phyloP scores from a whole-genome alignment of 2,888 invertebrate species.

The Gonocerus acuteangulatus region DNA sequence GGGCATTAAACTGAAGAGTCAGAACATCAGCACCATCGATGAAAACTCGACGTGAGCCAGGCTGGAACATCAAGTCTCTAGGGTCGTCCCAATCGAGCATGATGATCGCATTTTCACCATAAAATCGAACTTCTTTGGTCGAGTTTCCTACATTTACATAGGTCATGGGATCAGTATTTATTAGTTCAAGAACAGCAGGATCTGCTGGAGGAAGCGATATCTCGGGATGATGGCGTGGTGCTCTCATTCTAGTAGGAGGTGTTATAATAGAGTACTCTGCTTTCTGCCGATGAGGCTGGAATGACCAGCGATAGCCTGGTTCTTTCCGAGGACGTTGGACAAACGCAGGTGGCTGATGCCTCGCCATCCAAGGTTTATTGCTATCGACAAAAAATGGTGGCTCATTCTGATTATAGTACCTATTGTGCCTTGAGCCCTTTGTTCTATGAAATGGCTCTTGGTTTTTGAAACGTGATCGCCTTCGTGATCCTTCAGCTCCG shows the following conservation, averaged over 20 bases:
- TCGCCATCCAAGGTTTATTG: not conserved
- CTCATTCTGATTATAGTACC: conserved; percentile 3
- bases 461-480: conserved; percentile 2
- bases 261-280: not conserved
- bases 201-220: conserved; percentile 44
- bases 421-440: not conserved
- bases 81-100: conserved; percentile 82
- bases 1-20: conserved; percentile 36
- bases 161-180: conserved; percentile 62
- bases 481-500: conserved; percentile 1
- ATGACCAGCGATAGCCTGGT: not conserved
- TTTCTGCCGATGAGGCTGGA: not conserved
- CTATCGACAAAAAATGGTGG: conserved; percentile 7
- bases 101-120: conserved; percentile 75
- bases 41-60: conserved; percentile 64
- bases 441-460: conserved; percentile 3
- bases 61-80: conserved; percentile 73
- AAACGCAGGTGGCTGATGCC: conserved; percentile 12
- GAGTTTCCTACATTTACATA: conserved; percentile 75
- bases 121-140: conserved; percentile 74
- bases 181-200: conserved; percentile 48
- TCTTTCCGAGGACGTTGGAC: conserved; percentile 16
- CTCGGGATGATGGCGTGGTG: conserved; percentile 38
- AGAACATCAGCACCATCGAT: conserved; percentile 55
- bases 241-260: conserved; percentile 7